Conservation (phyloP, 2,113 vertebrate genomes). For the Macroglossus sobrinus region DNA sequence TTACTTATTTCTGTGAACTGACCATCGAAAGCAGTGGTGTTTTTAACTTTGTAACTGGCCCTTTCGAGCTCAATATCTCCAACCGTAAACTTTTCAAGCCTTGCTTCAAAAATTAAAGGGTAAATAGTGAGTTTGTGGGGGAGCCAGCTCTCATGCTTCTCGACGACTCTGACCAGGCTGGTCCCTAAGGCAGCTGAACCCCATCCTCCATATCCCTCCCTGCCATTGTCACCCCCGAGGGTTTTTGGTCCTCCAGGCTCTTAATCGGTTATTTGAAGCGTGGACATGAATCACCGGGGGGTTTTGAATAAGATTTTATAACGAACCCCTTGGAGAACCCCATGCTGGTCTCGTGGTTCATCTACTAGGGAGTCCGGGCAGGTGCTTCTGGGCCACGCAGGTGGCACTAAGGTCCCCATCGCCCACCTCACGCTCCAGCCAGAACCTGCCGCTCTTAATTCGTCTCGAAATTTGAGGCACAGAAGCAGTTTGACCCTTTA, state of each 20-base stretch:
- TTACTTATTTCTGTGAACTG: not conserved
- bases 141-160: not conserved
- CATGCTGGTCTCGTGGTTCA: not conserved
- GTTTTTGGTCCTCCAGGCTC: not conserved
- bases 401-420: fast-evolving
- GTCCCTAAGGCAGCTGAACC: no score
- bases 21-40: not conserved
- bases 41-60: not conserved
- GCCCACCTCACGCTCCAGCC: not conserved
- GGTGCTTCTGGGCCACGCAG: not conserved
- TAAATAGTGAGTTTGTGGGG: not conserved
- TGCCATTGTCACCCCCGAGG: not conserved
- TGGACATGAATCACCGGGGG: not conserved
- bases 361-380: not conserved
- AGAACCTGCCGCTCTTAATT: not conserved
- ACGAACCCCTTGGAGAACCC: not conserved
- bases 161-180: not conserved
- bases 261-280: not conserved
- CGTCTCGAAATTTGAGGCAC: not conserved
- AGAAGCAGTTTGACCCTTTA: not conserved
- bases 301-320: not conserved
- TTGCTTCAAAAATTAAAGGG: not conserved
- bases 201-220: not conserved
- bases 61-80: not conserved
- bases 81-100: not conserved